Percentiles rank a stretch among this genome's conserved stretches.
Conservation (phyloP, 2,113 vertebrate species). For the Pedionomus torquatus region DNA sequence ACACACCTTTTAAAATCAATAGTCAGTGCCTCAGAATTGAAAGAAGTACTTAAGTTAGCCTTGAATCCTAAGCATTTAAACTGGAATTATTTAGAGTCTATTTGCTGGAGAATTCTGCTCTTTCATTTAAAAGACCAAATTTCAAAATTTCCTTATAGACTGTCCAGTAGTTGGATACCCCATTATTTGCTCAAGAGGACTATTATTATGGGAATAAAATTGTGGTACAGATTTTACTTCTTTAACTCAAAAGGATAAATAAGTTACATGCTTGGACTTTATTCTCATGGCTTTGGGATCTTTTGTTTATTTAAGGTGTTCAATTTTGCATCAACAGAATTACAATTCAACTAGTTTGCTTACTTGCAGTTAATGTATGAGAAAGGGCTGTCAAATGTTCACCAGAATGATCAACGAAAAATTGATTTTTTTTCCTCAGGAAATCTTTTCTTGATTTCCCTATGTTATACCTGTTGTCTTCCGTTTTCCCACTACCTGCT, state of each 20-base stretch:
- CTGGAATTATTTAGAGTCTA: background rate
- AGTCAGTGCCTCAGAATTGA: background rate
- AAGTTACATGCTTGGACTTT: constrained; percentile 66
- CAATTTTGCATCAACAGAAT: constrained; percentile 67
- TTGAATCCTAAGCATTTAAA: background rate
- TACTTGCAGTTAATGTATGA: constrained; percentile 74
- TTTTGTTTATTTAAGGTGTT: constrained; percentile 74
- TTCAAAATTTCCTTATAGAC: background rate
- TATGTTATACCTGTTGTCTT: background rate
- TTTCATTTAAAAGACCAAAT: background rate
- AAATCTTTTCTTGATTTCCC: background rate
- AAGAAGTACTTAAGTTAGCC: background rate
- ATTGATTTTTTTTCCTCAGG: background rate
- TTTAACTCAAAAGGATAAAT: constrained; percentile 57
- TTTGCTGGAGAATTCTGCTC: background rate
- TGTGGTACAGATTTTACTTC: background rate
- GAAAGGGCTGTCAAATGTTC: constrained; percentile 69
- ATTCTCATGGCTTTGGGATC: constrained; percentile 40
- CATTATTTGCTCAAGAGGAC: background rate
- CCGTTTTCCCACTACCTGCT: background rate
- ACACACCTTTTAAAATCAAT: constrained; percentile 32
- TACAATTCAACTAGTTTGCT: constrained; percentile 66
- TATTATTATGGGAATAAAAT: background rate
- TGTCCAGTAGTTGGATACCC: background rate
- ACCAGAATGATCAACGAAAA: constrained; percentile 51